These are phyloP conservation scores for Rhinatrema bivittatum DNA, from an alignment of 2,797 vertebrate genomes.

Conservation along the genomic window DNA sequence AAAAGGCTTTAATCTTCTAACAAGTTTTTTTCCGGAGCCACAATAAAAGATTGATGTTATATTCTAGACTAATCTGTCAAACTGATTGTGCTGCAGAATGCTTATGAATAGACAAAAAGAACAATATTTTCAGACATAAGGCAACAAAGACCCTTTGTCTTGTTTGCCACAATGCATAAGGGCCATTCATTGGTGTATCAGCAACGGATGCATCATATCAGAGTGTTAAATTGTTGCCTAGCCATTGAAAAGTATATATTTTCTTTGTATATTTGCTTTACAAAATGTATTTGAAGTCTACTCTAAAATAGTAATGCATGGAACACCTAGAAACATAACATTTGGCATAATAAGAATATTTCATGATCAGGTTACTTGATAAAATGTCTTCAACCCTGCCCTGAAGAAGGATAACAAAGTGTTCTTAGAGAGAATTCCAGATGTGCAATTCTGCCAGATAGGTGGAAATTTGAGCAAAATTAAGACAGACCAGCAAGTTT, in stretches of 20 bases:
- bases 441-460: too few relatives aligned
- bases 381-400: too few relatives aligned
- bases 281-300: too few relatives aligned
- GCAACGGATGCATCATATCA: not conserved
- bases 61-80: constrained; percentile 8
- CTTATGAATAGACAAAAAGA: constrained; percentile 8
- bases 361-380: too few relatives aligned
- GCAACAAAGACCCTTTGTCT: not conserved
- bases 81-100: constrained; percentile 5
- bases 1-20: not conserved
- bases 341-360: too few relatives aligned
- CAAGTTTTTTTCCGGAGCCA: not conserved
- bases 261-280: not conserved
- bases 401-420: too few relatives aligned
- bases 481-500: too few relatives aligned
- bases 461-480: too few relatives aligned
- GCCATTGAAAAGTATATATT: not conserved
- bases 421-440: too few relatives aligned
- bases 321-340: too few relatives aligned
- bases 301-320: too few relatives aligned
- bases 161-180: not conserved
- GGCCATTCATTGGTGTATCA: not conserved
- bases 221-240: constrained; percentile 1
- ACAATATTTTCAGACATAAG: not conserved
- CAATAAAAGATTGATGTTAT: not conserved